Percentiles rank a stretch among this genome's conserved stretches.
These are phyloP conservation scores for Leptopilina boulardi DNA, from an alignment of 1,140 invertebrate genomes.

Conservation along the genomic window DNA sequence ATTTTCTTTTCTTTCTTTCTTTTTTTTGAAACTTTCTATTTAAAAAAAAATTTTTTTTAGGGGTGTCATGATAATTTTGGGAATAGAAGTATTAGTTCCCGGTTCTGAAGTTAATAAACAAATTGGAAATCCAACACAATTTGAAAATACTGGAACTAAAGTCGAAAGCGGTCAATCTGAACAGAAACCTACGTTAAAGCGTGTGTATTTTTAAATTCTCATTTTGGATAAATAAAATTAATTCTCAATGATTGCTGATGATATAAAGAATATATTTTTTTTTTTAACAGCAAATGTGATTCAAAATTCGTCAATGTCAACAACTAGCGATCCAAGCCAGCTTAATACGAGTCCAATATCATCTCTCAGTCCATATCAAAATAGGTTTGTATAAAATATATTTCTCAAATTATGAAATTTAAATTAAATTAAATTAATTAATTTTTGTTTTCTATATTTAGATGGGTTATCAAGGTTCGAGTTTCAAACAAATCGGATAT, in stretches of 20 bases:
- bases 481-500: conserved; percentile 90
- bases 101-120: conserved; percentile 84
- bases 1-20: conserved; percentile 39
- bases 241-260: too few species aligned
- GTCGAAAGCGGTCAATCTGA: conserved; percentile 10
- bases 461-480: conserved; percentile 94
- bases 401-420: background rate
- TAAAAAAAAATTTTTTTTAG: conserved; percentile 73
- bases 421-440: conserved; percentile 33
- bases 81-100: conserved; percentile 83
- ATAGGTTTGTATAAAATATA: conserved; percentile 78
- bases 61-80: conserved; percentile 88
- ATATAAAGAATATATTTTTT: too few species aligned
- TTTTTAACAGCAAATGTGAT: too few species aligned
- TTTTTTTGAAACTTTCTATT: background rate
- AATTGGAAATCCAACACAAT: conserved; percentile 84
- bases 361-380: conserved; percentile 92
- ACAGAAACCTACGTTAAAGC: background rate
- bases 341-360: conserved; percentile 80
- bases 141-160: background rate
- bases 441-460: conserved; percentile 63
- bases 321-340: conserved; percentile 39
- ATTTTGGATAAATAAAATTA: too few species aligned
- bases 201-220: background rate
- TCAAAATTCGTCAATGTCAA: conserved; percentile 46